A percentile compares a stretch with the other conserved stretches of the same genome.
These are phyloP conservation scores for Schizotus pectinicornis DNA, from an alignment of 2,888 invertebrate genomes.

Conservation along the genomic window DNA sequence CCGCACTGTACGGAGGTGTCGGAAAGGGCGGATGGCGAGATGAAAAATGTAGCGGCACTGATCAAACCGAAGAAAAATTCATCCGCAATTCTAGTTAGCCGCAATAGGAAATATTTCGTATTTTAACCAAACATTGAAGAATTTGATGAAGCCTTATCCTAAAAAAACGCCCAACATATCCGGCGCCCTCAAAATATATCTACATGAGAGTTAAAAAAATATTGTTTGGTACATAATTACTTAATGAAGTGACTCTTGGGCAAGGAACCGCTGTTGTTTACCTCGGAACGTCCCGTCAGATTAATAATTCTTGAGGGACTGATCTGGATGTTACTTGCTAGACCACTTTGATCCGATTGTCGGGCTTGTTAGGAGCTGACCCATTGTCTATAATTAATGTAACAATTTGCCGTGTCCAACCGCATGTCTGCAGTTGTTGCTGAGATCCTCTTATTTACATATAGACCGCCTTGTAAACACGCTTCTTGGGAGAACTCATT, in stretches of 20 bases:
- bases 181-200: no score
- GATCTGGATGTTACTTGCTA: conserved; percentile 1
- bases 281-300: neutral
- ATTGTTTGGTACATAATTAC: neutral
- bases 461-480: conserved; percentile 11
- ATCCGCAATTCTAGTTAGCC: no score
- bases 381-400: conserved; percentile 17
- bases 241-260: neutral
- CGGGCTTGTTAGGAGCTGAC: conserved; percentile 6
- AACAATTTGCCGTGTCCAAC: conserved; percentile 15
- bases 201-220: no score
- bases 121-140: no score
- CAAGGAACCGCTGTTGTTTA: neutral
- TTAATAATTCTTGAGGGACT: conserved; percentile 3
- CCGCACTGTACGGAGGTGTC: no score
- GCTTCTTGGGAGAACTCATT: conserved; percentile 15
- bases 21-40: no score
- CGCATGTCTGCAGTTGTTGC: conserved; percentile 12
- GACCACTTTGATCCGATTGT: conserved; percentile 9
- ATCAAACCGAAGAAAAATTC: no score
- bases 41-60: no score
- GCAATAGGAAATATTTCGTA: no score
- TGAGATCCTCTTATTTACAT: conserved; percentile 5
- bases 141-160: no score
- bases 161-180: no score